Evolutionary conservation across 2,888 invertebrate species (phyloP).

Genomic region (Cataglyphis cursor): DNA sequence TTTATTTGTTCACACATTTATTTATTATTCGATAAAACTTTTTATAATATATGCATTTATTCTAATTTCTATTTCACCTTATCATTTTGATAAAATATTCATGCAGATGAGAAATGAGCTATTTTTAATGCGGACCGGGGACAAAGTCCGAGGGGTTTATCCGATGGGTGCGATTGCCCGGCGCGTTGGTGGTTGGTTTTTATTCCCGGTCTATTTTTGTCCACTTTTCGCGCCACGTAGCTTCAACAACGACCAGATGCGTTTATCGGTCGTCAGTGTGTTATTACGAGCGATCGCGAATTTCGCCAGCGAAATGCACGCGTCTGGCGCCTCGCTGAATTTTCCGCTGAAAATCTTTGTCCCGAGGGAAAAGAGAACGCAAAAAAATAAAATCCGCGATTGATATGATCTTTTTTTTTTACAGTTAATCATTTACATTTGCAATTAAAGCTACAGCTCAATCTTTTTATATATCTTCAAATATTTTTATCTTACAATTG

Average conservation of each 20-base stretch:
- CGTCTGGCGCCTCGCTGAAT: slow-evolving; percentile 42
- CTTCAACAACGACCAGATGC: slow-evolving; percentile 53
- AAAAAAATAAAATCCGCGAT: not conserved
- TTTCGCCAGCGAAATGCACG: slow-evolving; percentile 24
- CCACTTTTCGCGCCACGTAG: slow-evolving; percentile 30
- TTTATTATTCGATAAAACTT: not conserved
- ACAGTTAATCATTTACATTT: not conserved
- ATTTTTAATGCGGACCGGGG: slow-evolving; percentile 37
- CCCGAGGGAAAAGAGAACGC: not conserved
- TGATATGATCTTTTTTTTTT: slow-evolving; percentile 3
- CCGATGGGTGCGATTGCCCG: slow-evolving; percentile 15
- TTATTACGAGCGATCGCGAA: slow-evolving; percentile 47
- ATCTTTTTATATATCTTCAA: not conserved
- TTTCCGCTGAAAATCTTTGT: not conserved
- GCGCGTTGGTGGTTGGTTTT: slow-evolving; percentile 31
- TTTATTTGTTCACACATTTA: not conserved
- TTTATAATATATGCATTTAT: not conserved
- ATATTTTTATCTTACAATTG: not conserved
- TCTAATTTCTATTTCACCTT: not conserved
- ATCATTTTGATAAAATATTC: not conserved
- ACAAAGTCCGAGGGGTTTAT: slow-evolving; percentile 42
- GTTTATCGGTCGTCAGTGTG: slow-evolving; percentile 52
- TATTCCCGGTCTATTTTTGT: slow-evolving; percentile 48
- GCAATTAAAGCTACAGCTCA: not conserved
- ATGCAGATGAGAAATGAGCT: slow-evolving; percentile 12